phyloP scores from a whole-genome alignment of 1,140 invertebrate genomes.

The Hyphantria cunea region DNA sequence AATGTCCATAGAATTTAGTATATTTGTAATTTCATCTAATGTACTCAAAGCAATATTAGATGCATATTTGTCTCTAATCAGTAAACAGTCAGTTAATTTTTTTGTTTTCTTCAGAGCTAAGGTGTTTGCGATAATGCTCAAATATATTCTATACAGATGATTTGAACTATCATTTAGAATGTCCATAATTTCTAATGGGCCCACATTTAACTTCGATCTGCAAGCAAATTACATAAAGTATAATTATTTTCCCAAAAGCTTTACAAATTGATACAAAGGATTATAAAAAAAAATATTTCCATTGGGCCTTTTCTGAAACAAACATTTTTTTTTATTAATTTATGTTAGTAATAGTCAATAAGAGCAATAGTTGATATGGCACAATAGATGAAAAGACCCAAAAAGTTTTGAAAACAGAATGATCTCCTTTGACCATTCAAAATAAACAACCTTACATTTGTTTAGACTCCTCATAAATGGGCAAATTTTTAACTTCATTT shows the following conservation, averaged over 20 bases:
- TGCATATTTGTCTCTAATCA: conserved; percentile 68
- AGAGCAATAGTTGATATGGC: too few relatives aligned
- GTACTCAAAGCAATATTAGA: conserved; percentile 65
- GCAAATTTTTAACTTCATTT: conserved; percentile 67
- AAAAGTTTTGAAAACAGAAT: too few relatives aligned
- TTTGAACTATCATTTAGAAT: conserved; percentile 66
- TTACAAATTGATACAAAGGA: too few relatives aligned
- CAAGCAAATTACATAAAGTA: conserved; percentile 3
- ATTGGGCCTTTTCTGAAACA: too few relatives aligned
- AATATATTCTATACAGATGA: conserved; percentile 68
- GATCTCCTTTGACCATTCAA: too few relatives aligned
- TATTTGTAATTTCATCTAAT: conserved; percentile 62
- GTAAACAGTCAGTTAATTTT: conserved; percentile 54
- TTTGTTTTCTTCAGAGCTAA: conserved; percentile 62
- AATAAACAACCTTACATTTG: conserved; percentile 38
- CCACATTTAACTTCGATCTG: conserved; percentile 40
- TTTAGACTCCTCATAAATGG: conserved; percentile 56
- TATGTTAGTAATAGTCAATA: too few relatives aligned
- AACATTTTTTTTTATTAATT: too few relatives aligned
- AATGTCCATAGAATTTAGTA: conserved; percentile 68
- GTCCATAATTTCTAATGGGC: conserved; percentile 60
- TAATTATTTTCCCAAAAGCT: too few relatives aligned
- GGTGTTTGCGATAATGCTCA: conserved; percentile 68
- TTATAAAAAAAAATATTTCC: too few relatives aligned
- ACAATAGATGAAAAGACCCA: too few relatives aligned